Conservation (phyloP, 2,888 invertebrate species). For the Dynastes maya region DNA sequence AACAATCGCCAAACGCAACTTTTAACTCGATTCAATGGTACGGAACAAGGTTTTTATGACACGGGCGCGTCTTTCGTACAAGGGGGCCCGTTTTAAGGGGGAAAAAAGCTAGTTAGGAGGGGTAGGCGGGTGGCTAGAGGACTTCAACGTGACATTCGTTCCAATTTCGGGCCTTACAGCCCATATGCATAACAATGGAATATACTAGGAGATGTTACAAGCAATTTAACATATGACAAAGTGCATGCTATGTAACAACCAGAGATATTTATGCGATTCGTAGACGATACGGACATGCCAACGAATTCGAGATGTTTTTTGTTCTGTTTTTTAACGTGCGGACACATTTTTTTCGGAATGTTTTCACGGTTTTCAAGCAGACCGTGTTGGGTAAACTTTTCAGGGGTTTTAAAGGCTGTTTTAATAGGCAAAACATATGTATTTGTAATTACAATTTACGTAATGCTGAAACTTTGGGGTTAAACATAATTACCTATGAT, state of each 20-base stretch:
- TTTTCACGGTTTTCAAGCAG: too few species aligned
- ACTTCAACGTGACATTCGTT: slow-evolving; percentile 30
- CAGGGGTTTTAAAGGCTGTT: too few species aligned
- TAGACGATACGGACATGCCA: slow-evolving; percentile 5
- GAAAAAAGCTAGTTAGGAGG: neutral
- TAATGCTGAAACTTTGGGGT: too few species aligned
- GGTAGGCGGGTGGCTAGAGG: too few species aligned
- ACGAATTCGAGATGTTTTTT: too few species aligned
- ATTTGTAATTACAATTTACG: too few species aligned
- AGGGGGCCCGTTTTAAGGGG: neutral
- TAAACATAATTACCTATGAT: too few species aligned
- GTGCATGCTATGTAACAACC: slow-evolving; percentile 61
- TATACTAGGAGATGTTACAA: slow-evolving; percentile 57
- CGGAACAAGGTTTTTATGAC: slow-evolving; percentile 33
- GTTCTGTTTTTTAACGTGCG: too few species aligned
- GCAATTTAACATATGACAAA: slow-evolving; percentile 66
- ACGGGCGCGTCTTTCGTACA: neutral
- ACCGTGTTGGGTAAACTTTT: too few species aligned
- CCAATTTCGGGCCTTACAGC: slow-evolving; percentile 34
- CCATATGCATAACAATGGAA: slow-evolving; percentile 41
- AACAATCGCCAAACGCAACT: neutral
- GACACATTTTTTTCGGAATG: too few species aligned
- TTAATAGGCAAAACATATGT: too few species aligned
- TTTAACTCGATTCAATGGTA: slow-evolving; percentile 19
- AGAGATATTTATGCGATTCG: slow-evolving; percentile 53